These are phyloP conservation scores for Chaenodraco wilsoni DNA, from an alignment of 2,797 vertebrate species.

Conservation along the genomic window DNA sequence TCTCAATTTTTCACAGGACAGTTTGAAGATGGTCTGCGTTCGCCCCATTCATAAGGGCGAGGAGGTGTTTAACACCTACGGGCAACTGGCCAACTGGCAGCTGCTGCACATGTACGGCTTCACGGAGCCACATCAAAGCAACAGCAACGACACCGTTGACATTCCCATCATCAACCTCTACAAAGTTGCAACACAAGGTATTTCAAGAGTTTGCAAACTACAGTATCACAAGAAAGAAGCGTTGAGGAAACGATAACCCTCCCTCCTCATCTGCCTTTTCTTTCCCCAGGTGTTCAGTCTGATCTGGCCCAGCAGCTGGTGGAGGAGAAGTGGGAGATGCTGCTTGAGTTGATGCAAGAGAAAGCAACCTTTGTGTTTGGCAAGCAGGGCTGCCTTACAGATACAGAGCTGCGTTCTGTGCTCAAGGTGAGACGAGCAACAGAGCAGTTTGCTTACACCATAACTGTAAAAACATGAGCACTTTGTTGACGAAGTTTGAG, in stretches of 20 bases:
- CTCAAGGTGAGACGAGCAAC: constrained; percentile 85
- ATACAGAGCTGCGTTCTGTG: constrained; percentile 86
- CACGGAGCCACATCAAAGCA: constrained; percentile 86
- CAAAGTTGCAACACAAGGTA: constrained; percentile 84
- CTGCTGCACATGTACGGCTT: constrained; percentile 98
- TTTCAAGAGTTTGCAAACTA: background rate
- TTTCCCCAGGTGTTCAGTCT: constrained; percentile 71
- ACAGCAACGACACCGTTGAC: constrained; percentile 90
- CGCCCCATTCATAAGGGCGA: constrained; percentile 83
- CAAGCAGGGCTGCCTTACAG: constrained; percentile 87
- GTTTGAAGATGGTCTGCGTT: constrained; percentile 90
- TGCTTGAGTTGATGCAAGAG: constrained; percentile 86
- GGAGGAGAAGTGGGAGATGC: constrained; percentile 85
- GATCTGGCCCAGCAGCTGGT: constrained; percentile 78
- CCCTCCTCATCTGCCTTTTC: no score
- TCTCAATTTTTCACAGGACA: constrained; percentile 78
- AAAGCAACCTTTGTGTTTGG: constrained; percentile 90
- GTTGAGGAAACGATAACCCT: background rate
- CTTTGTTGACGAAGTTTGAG: background rate
- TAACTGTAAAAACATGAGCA: no score
- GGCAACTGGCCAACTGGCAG: constrained; percentile 96
- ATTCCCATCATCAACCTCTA: constrained; percentile 87
- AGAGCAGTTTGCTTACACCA: background rate
- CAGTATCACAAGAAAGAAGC: background rate
- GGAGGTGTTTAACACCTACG: constrained; percentile 96